Base-by-base conservation (phyloP, 2,113 vertebrate species). In the Corvus moneduloides region DNA sequence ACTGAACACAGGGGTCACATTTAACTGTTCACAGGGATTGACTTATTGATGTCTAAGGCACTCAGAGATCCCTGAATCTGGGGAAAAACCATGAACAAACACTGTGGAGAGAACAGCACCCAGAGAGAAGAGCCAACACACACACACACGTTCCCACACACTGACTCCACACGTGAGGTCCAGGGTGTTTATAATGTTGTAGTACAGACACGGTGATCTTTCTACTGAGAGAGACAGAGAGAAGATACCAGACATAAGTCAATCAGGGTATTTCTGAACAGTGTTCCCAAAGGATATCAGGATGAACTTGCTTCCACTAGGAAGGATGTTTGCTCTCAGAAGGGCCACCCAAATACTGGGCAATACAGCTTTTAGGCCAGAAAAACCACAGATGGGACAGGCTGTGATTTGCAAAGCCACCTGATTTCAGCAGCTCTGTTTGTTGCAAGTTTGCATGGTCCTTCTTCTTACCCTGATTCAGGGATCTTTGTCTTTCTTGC, bases 231-330 rank as follows among this genome's bases (percentile, higher is more conserved):
- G 37, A 93, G 41, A 93, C 73, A 88, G 46, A 92, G 89, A 87
- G 82, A 94, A 96, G 85, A 86, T 59, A 89, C 56, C 82, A 71
- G 49, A 86, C 63, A 72, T 16, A 73, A 85, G 71, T 91, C 87
- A 84, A 46, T 51, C 77, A 68, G 84, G 85, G 67, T 87, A 91
- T 74, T 95, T 96, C 82, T 92, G 83, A 94, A 87, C 83, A 80
- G 78, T 79, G 68, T 91, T 97, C 96, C 96, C 73, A 93, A 96
- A 97, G 94, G 94, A 95, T 94, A 83, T 90, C 74, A 84, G 83
- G 78, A 90, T 79, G 68, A 92, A 96, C 92, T 97, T 35, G 21
- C 96, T 97, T 97, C 94, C 96, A 96, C 55, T 86, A 96, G 96
- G 93, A 97, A 97, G 95, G 89, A 94, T 84, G 89, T 73, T 96